A percentile compares a stretch with the other conserved stretches of the same genome.
These are phyloP conservation scores for Agrochola circellaris DNA, from an alignment of 2,888 invertebrate genomes.

Conservation along the genomic window DNA sequence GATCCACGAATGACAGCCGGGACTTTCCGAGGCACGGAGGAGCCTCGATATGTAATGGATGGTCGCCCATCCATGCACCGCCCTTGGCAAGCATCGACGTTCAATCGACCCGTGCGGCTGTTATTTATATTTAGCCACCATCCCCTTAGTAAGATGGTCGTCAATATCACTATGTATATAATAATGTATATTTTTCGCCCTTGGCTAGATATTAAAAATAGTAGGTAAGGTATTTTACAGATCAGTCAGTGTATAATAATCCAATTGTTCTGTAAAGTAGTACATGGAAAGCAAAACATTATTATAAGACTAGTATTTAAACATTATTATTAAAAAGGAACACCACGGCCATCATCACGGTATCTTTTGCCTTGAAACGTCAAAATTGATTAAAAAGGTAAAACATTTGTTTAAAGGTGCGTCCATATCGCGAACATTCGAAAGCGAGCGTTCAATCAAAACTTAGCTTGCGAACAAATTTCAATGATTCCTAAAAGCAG, in stretches of 20 bases:
- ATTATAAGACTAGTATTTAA: conserved; percentile 13
- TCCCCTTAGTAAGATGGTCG: neutral
- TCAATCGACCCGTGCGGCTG: neutral
- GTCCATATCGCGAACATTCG: conserved; percentile 11
- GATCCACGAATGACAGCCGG: neutral
- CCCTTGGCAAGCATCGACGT: neutral
- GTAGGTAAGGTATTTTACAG: neutral
- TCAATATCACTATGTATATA: neutral
- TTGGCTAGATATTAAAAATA: neutral
- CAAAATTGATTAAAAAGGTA: conserved; percentile 45
- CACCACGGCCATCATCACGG: neutral
- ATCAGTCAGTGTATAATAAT: neutral
- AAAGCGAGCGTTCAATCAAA: conserved; percentile 3
- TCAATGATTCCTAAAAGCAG: neutral
- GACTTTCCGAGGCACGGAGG: neutral
- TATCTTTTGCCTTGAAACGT: conserved; percentile 46
- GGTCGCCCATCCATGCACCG: neutral
- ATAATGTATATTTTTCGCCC: neutral
- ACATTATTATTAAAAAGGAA: neutral
- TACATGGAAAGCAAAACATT: conserved; percentile 16
- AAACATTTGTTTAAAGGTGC: conserved; percentile 21
- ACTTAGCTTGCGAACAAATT: neutral
- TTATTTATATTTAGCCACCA: neutral
- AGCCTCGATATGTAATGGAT: neutral
- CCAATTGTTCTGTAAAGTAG: conserved; percentile 10